These are phyloP conservation scores for Saxicola maurus DNA, from an alignment of 2,797 vertebrate genomes.

Conservation along the genomic window DNA sequence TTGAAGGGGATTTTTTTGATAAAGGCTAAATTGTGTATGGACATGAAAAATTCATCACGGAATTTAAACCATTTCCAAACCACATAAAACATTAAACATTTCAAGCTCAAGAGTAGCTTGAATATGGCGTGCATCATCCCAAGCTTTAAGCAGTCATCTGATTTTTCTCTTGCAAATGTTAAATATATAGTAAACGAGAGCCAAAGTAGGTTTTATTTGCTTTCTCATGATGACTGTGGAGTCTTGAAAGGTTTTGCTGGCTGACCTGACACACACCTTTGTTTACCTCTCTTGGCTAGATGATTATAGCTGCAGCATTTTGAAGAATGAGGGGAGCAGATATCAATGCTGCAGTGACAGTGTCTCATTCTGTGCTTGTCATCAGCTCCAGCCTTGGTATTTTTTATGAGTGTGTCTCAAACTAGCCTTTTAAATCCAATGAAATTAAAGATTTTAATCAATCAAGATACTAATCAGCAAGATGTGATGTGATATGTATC, in stretches of 20 bases:
- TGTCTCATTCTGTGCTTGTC: neutral
- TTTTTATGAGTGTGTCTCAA: neutral
- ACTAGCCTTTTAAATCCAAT: neutral
- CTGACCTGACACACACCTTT: neutral
- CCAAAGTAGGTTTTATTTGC: neutral
- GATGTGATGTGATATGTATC: neutral
- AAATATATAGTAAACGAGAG: neutral
- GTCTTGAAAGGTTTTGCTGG: neutral
- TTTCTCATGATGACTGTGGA: neutral
- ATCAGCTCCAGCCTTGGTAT: neutral
- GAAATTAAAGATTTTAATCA: conserved; percentile 24
- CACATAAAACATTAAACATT: conserved; percentile 53
- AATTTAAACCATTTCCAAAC: conserved; percentile 56
- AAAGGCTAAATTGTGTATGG: conserved; percentile 42
- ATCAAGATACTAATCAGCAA: neutral
- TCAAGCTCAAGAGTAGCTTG: conserved; percentile 29
- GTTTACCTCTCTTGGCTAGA: neutral
- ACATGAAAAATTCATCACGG: conserved; percentile 54
- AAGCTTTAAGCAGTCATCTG: conserved; percentile 3
- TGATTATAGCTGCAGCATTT: neutral
- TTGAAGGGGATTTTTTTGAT: conserved; percentile 32
- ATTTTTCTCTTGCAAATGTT: conserved; percentile 28
- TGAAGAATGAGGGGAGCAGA: neutral
- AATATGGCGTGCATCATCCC: conserved; percentile 22
- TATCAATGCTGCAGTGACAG: neutral